Evolutionary conservation across 2,797 vertebrate species (phyloP), one percentile per base, ranked within the genome.

Genomic region (Catharus ustulatus): DNA sequence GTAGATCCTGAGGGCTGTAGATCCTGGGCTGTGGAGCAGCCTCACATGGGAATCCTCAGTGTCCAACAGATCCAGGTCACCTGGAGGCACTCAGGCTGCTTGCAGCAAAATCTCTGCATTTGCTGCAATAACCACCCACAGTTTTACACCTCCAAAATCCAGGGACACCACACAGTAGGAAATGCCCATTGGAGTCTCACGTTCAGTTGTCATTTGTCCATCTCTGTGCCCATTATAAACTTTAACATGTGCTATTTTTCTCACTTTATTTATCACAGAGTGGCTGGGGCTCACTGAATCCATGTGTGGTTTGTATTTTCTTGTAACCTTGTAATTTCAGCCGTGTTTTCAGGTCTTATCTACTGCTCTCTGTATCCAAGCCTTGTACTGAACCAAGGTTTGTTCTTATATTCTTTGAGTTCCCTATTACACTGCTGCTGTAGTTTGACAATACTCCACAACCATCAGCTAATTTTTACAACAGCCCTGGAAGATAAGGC

Each of bases 381-480:
- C 52, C 49, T 42, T 49, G 55, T 52, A 72, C 23, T 24, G 36
- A 90, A 58, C 13, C 14, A 32, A 69, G 45, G 30, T 72, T n/a
- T 54, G 34, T 36, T 80, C 72, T 59, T 5, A 27, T 15, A 57
- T 21, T 76, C 72, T 74, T 57, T 54, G 46, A 74, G 38, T 68
- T 93, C 61, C 64, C 55, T 49, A 57, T 49, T 43, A 40, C 55
- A 77, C 14, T 73, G 8, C 32, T 76, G 12, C 49, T 46, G 17
- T 12, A 71, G 34, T 64, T 52, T 87, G 30, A 90, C 45, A 90
- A 61, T 85, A 58, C 64, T 83, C 83, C 54, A 72, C 46, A 74
- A 46, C 8, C n/a, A 85, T 64, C 81, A 64, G 57, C 36, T 84
- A 69, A 90, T 85, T 87, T 93, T 87, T 71, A 87, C 36, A 93